Evolutionary conservation across 2,113 vertebrate genomes (phyloP).

Genomic region (Rhadina sibilatrix): DNA sequence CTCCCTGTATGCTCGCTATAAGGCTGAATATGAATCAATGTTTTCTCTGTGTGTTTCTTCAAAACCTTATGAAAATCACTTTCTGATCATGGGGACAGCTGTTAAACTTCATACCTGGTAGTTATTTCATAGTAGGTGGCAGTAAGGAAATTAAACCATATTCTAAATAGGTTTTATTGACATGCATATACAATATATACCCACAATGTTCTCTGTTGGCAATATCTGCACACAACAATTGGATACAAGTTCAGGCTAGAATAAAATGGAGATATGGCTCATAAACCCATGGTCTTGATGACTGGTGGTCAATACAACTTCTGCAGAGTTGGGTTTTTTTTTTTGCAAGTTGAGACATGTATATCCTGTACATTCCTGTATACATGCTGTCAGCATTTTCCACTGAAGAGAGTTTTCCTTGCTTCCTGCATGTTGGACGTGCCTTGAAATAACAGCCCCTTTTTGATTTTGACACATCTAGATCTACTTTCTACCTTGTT

Average conservation of each 20-base stretch:
- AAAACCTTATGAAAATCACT: conserved; percentile 51
- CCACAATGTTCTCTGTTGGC: not conserved
- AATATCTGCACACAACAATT: not conserved
- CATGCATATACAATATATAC: not conserved
- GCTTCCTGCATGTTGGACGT: not conserved
- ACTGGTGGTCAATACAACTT: not conserved
- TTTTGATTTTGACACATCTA: not conserved
- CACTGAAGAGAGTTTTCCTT: not conserved
- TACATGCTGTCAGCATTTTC: not conserved
- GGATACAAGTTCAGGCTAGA: not conserved
- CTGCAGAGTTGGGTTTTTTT: conserved; percentile 8
- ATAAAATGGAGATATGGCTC: conserved; percentile 10
- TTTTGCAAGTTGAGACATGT: not conserved
- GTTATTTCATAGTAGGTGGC: conserved; percentile 32
- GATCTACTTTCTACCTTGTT: not conserved
- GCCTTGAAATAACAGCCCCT: not conserved
- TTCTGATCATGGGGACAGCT: conserved; percentile 36
- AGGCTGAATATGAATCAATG: conserved; percentile 39
- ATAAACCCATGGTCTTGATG: not conserved
- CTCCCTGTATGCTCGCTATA: conserved; percentile 43
- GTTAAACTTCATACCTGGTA: conserved; percentile 48
- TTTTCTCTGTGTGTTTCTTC: conserved; percentile 46
- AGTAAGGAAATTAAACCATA: conserved; percentile 39
- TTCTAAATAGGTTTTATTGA: conserved; percentile 52
- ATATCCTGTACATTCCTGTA: not conserved